Evolutionary conservation across 2,888 invertebrate species (phyloP).

Genomic region (Dicycla oo): DNA sequence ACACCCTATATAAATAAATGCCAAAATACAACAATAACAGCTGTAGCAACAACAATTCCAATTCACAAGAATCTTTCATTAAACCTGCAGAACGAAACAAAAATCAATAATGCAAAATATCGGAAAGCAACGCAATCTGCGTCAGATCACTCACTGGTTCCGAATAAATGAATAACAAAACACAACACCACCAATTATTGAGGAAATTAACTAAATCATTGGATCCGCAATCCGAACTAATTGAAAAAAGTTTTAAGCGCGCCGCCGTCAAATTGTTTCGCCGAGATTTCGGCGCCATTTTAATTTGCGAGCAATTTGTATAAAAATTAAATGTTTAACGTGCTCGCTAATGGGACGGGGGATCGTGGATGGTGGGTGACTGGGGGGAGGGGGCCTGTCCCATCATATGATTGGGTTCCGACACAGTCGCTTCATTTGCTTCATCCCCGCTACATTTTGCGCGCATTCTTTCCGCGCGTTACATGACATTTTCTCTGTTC

Average conservation of each 20-base stretch:
- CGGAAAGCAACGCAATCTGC: slow-evolving; percentile 41
- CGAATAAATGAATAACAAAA: slow-evolving; percentile 61
- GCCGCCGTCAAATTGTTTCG: slow-evolving; percentile 64
- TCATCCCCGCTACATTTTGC: slow-evolving; percentile 22
- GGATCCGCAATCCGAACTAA: slow-evolving; percentile 58
- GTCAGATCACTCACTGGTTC: slow-evolving; percentile 42
- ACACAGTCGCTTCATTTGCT: slow-evolving; percentile 58
- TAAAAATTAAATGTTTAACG: slow-evolving; percentile 72
- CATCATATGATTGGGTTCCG: slow-evolving; percentile 53
- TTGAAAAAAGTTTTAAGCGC: slow-evolving; percentile 62
- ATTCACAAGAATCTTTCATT: slow-evolving; percentile 26
- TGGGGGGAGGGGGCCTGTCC: slow-evolving; percentile 1
- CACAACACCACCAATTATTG: slow-evolving; percentile 55
- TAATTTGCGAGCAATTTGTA: slow-evolving; percentile 74
- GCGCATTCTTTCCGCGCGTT: slow-evolving; percentile 37
- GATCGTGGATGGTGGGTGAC: not conserved
- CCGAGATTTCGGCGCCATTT: slow-evolving; percentile 61
- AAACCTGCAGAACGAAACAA: slow-evolving; percentile 11
- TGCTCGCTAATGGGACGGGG: slow-evolving; percentile 58
- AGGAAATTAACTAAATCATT: slow-evolving; percentile 64
- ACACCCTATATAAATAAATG: not conserved
- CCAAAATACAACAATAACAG: not conserved
- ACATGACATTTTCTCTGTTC: slow-evolving; percentile 40
- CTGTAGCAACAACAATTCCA: not conserved
- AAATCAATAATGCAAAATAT: slow-evolving; percentile 56